Conservation (phyloP, 2,113 vertebrate genomes). For the Tenebrosternarchus preto region DNA sequence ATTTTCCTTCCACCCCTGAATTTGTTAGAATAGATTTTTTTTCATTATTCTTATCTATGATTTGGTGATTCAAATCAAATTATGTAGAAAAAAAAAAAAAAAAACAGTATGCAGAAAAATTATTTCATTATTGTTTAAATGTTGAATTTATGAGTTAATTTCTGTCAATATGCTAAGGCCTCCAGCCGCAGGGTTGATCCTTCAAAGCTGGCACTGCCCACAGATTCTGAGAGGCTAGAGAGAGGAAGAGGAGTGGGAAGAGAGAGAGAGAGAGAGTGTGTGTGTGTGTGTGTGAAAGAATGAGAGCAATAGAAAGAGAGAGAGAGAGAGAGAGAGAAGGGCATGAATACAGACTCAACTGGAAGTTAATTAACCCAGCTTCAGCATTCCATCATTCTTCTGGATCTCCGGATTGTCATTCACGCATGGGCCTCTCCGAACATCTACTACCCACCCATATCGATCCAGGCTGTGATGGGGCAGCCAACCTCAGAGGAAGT, state of each 20-base stretch:
- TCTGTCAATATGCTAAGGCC: too few species aligned
- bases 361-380: constrained; percentile 72
- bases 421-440: constrained; percentile 63
- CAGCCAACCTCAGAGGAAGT: constrained; percentile 51
- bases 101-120: too few species aligned
- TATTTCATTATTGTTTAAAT: neutral
- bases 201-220: constrained; percentile 13
- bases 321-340: constrained; percentile 25
- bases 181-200: constrained; percentile 7
- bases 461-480: constrained; percentile 66
- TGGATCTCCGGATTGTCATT: constrained; percentile 65
- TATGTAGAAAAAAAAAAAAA: too few species aligned
- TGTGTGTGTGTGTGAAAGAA: constrained; percentile 36
- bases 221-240: constrained; percentile 15
- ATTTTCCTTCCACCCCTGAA: neutral
- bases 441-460: constrained; percentile 68
- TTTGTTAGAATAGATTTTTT: neutral
- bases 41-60: neutral
- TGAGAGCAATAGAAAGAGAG: constrained; percentile 11
- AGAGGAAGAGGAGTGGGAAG: constrained; percentile 10
- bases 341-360: constrained; percentile 64
- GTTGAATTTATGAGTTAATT: neutral
- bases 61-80: too few species aligned
- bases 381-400: constrained; percentile 67
- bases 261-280: constrained; percentile 25